A percentile compares a stretch with the other conserved stretches of the same genome.
These are phyloP conservation scores for Antennarius maculatus DNA, from an alignment of 2,797 vertebrate species.

Conservation along the genomic window DNA sequence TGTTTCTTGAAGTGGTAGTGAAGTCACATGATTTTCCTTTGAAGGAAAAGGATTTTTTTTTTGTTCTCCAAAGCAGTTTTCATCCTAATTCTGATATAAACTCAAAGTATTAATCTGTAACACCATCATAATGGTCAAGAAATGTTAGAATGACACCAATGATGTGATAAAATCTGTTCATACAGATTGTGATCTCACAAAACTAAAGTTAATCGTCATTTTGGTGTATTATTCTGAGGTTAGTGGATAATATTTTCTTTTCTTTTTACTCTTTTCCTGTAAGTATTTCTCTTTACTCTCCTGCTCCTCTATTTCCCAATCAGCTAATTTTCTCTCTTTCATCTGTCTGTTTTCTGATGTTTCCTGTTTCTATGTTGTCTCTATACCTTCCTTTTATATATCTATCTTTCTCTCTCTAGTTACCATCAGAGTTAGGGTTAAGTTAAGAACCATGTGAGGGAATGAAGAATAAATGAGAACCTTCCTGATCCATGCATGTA, in stretches of 20 bases:
- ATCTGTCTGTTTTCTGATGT: not conserved
- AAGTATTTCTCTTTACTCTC: constrained; percentile 6
- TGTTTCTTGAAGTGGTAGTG: too few species aligned
- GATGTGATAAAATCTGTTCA: too few species aligned
- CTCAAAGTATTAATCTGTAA: not conserved
- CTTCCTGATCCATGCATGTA: not conserved
- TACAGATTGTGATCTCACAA: too few species aligned
- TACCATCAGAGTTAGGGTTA: too few species aligned
- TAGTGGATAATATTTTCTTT: too few species aligned
- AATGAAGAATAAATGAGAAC: not conserved
- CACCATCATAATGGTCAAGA: not conserved
- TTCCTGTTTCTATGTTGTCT: not conserved
- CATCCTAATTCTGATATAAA: too few species aligned
- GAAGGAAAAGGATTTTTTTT: too few species aligned
- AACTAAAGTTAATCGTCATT: too few species aligned
- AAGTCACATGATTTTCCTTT: too few species aligned
- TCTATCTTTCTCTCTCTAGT: constrained; percentile 2
- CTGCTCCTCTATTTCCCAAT: not conserved
- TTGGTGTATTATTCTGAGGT: too few species aligned
- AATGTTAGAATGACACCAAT: not conserved
- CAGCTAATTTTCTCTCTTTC: not conserved
- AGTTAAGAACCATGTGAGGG: not conserved
- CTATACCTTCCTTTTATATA: not conserved
- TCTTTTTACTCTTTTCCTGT: too few species aligned
- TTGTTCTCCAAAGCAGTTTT: too few species aligned